Base-by-base conservation (phyloP, 2,888 invertebrate genomes). In the Yponomeuta plumbellus region DNA sequence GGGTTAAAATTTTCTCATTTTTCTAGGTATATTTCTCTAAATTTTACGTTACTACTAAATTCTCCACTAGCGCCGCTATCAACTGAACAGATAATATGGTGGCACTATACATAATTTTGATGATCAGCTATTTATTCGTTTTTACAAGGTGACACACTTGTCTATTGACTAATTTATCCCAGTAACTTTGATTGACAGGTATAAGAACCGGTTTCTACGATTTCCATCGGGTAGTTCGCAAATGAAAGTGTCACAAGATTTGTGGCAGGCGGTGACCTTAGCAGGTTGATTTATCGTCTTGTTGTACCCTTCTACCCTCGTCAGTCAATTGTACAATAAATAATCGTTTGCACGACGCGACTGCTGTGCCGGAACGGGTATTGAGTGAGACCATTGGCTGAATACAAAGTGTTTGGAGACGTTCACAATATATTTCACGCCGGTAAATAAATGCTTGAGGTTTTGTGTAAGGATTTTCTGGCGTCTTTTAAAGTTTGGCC, bases 271-370 rank as follows among this genome's bases (percentile, higher is more conserved):
- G 21, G 44, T 66, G 52, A 65, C 65, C 62, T 66, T 44, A 63
- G 23, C 21, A 71, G 67, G 77, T 77, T 81, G 82, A 84, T 84
- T 83, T 81, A 83, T 80, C 74, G 74, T 71, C 71, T 10, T 22
- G 64, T 61, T 72, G 77, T 78, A 80, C 80, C 81, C 81, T 78
- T 74, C 76, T 72, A 81, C 83, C 84, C 82, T 70, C 77, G 80
- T 84, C 84, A 83, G 80, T 83, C 83, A 80, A 82, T 83, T 80
- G 76, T 77, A 79, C 76, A 74, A 80, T 84, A 84, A 84, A 84
- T 85, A 82, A 84, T 84, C 78, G 79, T 77, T 69, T 71, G 70
- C n/a, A 69, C 71, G 78, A 73, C 78, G 79, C 81, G 79, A 78
- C 75, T 74, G 74, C 70, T 75, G 71, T 34, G 34, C 71, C 70